Conservation (phyloP, 2,113 vertebrate species). For the Campylomormyrus numenius region DNA sequence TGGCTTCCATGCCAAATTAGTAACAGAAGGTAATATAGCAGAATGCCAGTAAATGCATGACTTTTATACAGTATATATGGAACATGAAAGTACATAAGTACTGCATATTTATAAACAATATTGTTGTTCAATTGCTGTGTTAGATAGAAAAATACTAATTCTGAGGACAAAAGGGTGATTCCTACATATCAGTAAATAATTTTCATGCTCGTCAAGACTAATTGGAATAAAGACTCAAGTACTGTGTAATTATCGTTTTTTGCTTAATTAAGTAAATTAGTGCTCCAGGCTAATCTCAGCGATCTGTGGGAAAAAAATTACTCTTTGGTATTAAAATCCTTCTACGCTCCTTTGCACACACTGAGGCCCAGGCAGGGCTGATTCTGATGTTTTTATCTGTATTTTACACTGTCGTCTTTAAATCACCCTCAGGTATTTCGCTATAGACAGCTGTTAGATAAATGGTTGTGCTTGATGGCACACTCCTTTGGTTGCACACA, state of each 20-base stretch:
- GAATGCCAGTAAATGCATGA: neutral
- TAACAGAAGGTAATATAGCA: neutral
- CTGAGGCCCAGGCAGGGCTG: neutral
- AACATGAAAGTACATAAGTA: neutral
- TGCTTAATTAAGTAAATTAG: constrained; percentile 13
- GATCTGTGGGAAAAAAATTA: neutral
- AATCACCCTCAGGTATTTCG: neutral
- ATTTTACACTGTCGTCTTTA: neutral
- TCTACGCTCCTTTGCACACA: neutral
- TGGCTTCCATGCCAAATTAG: neutral
- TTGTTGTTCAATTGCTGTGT: neutral
- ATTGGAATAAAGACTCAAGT: neutral
- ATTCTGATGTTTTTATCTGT: neutral
- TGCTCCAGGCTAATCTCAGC: neutral
- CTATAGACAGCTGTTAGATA: neutral
- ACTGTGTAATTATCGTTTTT: constrained; percentile 12
- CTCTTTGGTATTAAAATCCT: neutral
- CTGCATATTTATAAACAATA: neutral
- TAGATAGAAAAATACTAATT: neutral
- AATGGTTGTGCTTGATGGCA: neutral
- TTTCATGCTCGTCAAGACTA: neutral
- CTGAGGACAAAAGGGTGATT: neutral
- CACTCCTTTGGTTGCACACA: neutral
- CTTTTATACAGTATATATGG: neutral
- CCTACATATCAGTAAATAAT: neutral